Percentiles rank a stretch among this genome's conserved stretches.
Evolutionary conservation across 1,140 invertebrate genomes (phyloP).

Genomic region (Lasioglossum baleicum): DNA sequence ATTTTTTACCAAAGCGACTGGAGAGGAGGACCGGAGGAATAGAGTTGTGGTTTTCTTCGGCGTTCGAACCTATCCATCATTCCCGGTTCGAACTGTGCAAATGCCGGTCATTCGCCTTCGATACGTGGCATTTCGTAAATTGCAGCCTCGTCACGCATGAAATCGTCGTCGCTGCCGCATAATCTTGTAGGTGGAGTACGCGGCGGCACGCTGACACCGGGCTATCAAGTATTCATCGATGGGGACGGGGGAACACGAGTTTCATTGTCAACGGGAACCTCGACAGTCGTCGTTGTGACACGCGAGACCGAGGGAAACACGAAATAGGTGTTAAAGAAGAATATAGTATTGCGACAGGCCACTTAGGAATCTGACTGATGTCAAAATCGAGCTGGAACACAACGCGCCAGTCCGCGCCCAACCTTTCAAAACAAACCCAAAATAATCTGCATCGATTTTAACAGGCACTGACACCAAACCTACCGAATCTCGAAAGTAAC

Average conservation of each 20-base stretch:
- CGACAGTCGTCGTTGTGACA: background rate
- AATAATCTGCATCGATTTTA: no score
- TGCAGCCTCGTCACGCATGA: slow-evolving; percentile 61
- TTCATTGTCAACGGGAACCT: slow-evolving; percentile 58
- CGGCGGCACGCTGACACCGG: slow-evolving; percentile 48
- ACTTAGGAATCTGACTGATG: background rate
- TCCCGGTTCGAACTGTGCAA: slow-evolving; percentile 20
- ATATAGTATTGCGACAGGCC: background rate
- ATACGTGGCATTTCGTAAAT: slow-evolving; percentile 62
- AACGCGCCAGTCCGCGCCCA: no score
- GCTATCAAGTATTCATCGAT: slow-evolving; percentile 62
- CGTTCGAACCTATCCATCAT: slow-evolving; percentile 33
- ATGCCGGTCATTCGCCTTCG: slow-evolving; percentile 58
- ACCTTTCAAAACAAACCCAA: no score
- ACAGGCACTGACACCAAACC: no score
- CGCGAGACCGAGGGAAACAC: background rate
- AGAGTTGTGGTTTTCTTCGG: background rate
- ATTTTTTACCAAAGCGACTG: slow-evolving; percentile 20
- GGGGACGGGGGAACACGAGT: slow-evolving; percentile 36
- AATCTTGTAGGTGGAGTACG: slow-evolving; percentile 64
- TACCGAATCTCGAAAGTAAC: no score
- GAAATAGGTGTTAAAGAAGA: background rate
- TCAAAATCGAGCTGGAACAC: background rate
- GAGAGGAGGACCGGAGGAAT: background rate
- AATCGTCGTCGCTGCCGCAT: slow-evolving; percentile 55